Conservation (phyloP, 2,888 invertebrate genomes). For the Tricholauxania praeusta region DNA sequence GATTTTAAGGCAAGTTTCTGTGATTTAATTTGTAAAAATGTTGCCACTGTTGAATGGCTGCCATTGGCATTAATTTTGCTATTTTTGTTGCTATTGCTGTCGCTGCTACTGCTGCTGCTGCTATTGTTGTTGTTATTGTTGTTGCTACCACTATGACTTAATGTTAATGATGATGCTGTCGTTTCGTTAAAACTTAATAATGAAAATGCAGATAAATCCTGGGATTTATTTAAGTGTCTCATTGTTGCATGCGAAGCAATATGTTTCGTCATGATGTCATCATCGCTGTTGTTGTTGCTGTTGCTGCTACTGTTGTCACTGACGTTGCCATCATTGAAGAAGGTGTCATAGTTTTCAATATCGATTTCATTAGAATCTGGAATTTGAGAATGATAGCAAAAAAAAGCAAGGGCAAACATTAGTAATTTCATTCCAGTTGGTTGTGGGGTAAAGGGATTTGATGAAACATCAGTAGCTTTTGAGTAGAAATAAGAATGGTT, state of each 20-base stretch:
- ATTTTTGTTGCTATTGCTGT: constrained; percentile 30
- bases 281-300: constrained; percentile 39
- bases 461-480: rapidly evolving
- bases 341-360: constrained; percentile 41
- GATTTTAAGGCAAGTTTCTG: constrained; percentile 53
- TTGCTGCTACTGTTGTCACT: constrained; percentile 40
- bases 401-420: constrained; percentile 5
- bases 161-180: constrained; percentile 37
- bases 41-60: constrained; percentile 43
- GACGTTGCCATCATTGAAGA: constrained; percentile 41
- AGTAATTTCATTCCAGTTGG: too few relatives aligned
- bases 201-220: constrained; percentile 57
- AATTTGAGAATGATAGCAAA: constrained; percentile 36
- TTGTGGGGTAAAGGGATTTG: too few relatives aligned
- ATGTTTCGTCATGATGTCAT: constrained; percentile 49
- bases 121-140: constrained; percentile 25
- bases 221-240: constrained; percentile 37
- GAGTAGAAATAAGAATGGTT: not conserved
- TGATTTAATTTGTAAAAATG: constrained; percentile 58
- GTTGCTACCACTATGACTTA: constrained; percentile 31
- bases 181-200: constrained; percentile 55
- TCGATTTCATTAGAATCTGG: constrained; percentile 61
- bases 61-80: constrained; percentile 29
- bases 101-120: constrained; percentile 36
- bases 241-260: constrained; percentile 44